These are phyloP conservation scores for Eudemis profundana DNA, from an alignment of 2,888 invertebrate genomes.

Conservation along the genomic window DNA sequence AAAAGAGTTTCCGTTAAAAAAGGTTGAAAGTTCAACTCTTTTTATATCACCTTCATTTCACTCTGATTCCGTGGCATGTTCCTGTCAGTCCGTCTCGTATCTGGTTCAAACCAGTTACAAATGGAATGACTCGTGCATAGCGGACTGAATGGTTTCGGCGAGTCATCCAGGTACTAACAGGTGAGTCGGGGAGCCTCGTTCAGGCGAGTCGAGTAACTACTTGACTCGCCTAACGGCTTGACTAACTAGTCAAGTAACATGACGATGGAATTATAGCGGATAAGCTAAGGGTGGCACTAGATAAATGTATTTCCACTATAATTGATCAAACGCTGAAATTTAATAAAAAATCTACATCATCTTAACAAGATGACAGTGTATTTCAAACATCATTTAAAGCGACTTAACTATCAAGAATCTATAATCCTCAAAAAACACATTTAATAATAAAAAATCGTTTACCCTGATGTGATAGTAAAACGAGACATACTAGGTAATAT, in stretches of 20 bases:
- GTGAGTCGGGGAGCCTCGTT: constrained; percentile 59
- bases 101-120: constrained; percentile 52
- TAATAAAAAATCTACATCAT: too few species aligned
- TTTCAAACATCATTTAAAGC: too few species aligned
- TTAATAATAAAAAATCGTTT: too few species aligned
- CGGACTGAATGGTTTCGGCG: constrained; percentile 58
- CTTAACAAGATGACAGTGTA: too few species aligned
- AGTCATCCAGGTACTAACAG: constrained; percentile 64
- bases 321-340: too few species aligned
- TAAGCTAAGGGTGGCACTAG: too few species aligned
- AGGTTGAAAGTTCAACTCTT: constrained; percentile 17
- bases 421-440: too few species aligned
- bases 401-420: too few species aligned
- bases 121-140: constrained; percentile 59
- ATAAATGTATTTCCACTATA: too few species aligned
- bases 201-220: constrained; percentile 43
- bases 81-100: constrained; percentile 45
- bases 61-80: constrained; percentile 14
- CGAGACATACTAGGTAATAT: too few species aligned
- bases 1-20: constrained; percentile 15
- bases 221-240: too few species aligned
- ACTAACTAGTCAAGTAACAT: constrained; percentile 43
- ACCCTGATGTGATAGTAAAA: too few species aligned
- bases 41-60: constrained; percentile 20
- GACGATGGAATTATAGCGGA: not conserved